A percentile compares a stretch with the other conserved stretches of the same genome.
These are phyloP conservation scores for Branchipolynoe longqiensis DNA, from an alignment of 2,888 invertebrate genomes.

Conservation along the genomic window DNA sequence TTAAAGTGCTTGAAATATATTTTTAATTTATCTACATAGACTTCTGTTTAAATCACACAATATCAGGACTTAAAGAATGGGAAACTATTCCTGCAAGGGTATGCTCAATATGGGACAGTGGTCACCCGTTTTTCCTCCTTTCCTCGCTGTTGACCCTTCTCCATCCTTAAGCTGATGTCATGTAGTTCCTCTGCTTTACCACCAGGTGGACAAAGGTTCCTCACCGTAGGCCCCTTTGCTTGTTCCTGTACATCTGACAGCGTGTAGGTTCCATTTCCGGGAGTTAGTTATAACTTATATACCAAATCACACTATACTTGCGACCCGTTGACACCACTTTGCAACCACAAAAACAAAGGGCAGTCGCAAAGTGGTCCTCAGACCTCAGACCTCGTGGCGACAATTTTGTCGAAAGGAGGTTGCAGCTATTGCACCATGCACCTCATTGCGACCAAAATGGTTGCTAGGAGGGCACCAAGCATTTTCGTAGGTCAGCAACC, in stretches of 20 bases:
- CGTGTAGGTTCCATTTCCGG: background rate
- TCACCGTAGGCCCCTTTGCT: background rate
- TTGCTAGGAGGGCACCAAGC: background rate
- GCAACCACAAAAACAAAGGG: too few relatives aligned
- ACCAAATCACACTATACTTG: background rate
- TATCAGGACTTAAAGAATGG: too few relatives aligned
- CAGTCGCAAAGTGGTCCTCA: too few relatives aligned
- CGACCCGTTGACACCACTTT: background rate
- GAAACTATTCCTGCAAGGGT: too few relatives aligned
- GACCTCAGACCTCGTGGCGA: background rate
- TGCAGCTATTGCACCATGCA: background rate
- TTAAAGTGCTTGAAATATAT: too few relatives aligned
- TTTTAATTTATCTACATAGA: too few relatives aligned
- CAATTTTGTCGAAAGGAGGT: background rate
- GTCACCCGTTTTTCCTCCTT: too few relatives aligned
- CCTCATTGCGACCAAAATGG: background rate
- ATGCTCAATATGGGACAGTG: too few relatives aligned
- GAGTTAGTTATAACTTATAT: background rate
- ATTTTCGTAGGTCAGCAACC: too few relatives aligned
- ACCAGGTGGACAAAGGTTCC: background rate
- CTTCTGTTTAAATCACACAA: too few relatives aligned
- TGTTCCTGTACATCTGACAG: constrained; percentile 3
- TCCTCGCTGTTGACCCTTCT: too few relatives aligned
- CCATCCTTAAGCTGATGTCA: too few relatives aligned
- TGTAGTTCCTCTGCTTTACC: background rate